Base-by-base conservation (phyloP, 2,888 invertebrate species). In the Polietes domitor region DNA sequence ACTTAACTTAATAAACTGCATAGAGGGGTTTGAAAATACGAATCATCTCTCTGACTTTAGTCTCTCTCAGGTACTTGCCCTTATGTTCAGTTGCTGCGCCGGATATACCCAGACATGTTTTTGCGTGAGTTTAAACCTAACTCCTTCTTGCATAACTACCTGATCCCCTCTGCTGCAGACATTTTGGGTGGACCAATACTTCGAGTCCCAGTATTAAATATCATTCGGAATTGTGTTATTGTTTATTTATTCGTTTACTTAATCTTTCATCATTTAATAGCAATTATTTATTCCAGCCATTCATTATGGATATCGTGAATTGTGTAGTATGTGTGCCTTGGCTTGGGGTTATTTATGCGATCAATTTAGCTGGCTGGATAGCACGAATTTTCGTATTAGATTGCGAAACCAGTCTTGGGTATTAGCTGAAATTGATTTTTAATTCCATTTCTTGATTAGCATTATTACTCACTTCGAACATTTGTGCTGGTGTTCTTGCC, bases 351-450 rank as follows among this genome's bases (percentile, higher is more conserved):
- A 58, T 58, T 58, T 58, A 58, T 58, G 58, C 26, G 58, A 26
- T 58, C 58, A 26, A 58, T 26, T 58, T 26, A 26, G 12, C 58
- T 15, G 15, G 26, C 17, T 24, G 17, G 17, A 17, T n/a, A 37
- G 37, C 37, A 12, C 19, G 58, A 58, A 58, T 15, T 58, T 58
- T 58, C 15, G n/a, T 7, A 47, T 15, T 47, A 47, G 47, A 7
- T 37, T 5, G 21, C 4, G 19, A 58, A 58, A 58, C 58, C 58
- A 26, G 58, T 26, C 3, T 58, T 58, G 15, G 19, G 26, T 19
- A 58, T 58, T 26, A 26, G 9, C 24, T 26, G 26, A 26, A 58
- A 58, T 58, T 58, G 58, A 58, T 58, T 58, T 58, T 58, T 58
- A 58, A 58, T 58, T 26, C 26, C 24, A 1, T 21, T 21, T 26